These are phyloP conservation scores for Melospiza georgiana DNA, from an alignment of 2,113 vertebrate genomes.

Conservation along the genomic window DNA sequence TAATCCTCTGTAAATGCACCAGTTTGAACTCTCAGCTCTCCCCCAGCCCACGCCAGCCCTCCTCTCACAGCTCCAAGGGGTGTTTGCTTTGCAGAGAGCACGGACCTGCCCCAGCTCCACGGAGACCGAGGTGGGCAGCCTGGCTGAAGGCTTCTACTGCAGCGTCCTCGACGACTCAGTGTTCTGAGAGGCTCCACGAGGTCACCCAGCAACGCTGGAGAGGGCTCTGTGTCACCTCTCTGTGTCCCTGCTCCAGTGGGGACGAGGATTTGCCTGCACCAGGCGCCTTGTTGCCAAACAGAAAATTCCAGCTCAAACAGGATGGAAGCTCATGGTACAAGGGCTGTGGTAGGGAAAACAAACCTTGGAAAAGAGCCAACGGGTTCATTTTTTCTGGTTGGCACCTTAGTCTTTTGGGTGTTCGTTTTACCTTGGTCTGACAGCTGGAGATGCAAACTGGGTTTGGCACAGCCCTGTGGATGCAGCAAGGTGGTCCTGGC, in stretches of 20 bases:
- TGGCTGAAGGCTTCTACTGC: background rate
- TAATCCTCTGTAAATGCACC: background rate
- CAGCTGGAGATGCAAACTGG: background rate
- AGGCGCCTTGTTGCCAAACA: background rate
- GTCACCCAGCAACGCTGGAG: rapidly evolving
- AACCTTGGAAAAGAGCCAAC: background rate
- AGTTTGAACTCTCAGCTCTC: rapidly evolving
- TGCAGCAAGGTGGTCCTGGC: background rate
- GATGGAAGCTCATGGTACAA: background rate
- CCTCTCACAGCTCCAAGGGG: background rate
- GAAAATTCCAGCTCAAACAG: background rate
- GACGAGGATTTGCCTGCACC: background rate
- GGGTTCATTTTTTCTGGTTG: background rate
- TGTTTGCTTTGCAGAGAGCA: slow-evolving; percentile 46
- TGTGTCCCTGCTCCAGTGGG: rapidly evolving
- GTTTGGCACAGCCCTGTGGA: background rate
- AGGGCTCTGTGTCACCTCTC: background rate
- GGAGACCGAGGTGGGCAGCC: background rate
- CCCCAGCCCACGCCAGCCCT: background rate
- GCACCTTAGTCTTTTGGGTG: background rate
- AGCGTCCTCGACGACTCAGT: background rate
- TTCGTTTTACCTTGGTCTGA: background rate
- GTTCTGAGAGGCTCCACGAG: background rate
- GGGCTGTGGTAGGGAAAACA: background rate
- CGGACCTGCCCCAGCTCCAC: slow-evolving; percentile 22